Conservation (phyloP, 92 coral and sea anemone genomes). For the Blastomussa wellsi region DNA sequence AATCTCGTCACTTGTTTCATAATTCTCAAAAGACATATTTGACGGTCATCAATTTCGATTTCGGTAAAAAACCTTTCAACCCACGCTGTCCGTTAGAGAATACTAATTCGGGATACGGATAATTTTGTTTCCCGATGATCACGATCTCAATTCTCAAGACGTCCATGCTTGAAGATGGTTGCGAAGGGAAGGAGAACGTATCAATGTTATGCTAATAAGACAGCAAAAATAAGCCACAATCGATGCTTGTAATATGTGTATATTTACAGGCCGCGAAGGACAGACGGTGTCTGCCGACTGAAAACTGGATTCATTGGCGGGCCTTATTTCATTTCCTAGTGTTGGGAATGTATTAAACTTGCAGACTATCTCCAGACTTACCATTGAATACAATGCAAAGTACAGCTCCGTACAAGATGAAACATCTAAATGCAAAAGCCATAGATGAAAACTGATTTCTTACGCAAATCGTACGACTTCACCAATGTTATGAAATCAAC, state of each 20-base stretch:
- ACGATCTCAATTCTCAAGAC: background rate
- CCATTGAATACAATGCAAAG: background rate
- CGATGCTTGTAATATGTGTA: background rate
- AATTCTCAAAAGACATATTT: background rate
- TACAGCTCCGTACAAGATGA: conserved; percentile 7
- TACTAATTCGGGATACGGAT: background rate
- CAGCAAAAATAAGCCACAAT: background rate
- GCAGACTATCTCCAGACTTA: conserved; percentile 5
- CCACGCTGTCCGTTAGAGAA: background rate
- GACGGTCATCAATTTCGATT: background rate
- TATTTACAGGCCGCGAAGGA: background rate
- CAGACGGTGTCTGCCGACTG: background rate
- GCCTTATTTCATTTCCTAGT: background rate
- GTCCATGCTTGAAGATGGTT: background rate
- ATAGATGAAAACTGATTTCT: background rate
- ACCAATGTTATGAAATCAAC: background rate
- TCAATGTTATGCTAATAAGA: background rate
- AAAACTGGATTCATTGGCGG: background rate
- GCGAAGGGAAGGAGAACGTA: background rate
- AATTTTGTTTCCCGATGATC: background rate
- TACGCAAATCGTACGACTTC: background rate
- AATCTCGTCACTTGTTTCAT: background rate
- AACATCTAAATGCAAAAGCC: background rate
- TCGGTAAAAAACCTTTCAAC: background rate
- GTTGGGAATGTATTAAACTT: background rate